Evolutionary conservation across 1,140 invertebrate genomes (phyloP), one percentile per base, ranked within the genome.

Genomic region (Drosophila lacertosa): DNA sequence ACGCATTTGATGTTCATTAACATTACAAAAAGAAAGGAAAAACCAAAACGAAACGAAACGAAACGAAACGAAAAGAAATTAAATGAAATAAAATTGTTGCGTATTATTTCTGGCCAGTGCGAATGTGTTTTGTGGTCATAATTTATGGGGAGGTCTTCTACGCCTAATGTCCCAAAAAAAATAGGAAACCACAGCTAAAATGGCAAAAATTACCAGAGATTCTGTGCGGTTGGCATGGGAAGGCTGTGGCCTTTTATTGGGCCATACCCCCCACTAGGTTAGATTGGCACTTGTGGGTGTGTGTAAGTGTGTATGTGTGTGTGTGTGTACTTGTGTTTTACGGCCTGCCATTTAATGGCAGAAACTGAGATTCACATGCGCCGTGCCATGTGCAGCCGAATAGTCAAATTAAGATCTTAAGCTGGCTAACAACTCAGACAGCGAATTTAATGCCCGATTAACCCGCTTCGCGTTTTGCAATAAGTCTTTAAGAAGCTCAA

Each of bases 21-120:
- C 81, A 81, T 74, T 60, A 67, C 50, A 86, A 60, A 67, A 29
- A 26, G 16, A 29, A 47, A 47, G n/a, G 10, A 33, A 24, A n/a
- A 20, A 4, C 0, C 39, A 42, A 20, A 39, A 64, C 48, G 53
- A 63, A 39, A 11, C 22, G 22, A 64, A 54, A 59, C 35, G 18
- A 74, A 73, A 54, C 35, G 62, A 78, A 78, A 66, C 35, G 40
- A 74, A 68, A 54, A 6, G 2, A 50, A 42, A 63, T 15, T 20
- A 33, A 48, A 69, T 10, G n/a, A 51, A 67, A 78, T 63, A 40
- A 78, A 82, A 82, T 70, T 77, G 75, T 86, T 70, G 73, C 55
- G 67, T 74, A 86, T 80, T 67, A 80, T 73, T 84, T 76, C 71
- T 44, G 18, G 47, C 22, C 29, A 53, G 57, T 62, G 47, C 22